These are phyloP conservation scores for Micronycteris hirsuta DNA, from an alignment of 2,113 vertebrate species.

Conservation along the genomic window DNA sequence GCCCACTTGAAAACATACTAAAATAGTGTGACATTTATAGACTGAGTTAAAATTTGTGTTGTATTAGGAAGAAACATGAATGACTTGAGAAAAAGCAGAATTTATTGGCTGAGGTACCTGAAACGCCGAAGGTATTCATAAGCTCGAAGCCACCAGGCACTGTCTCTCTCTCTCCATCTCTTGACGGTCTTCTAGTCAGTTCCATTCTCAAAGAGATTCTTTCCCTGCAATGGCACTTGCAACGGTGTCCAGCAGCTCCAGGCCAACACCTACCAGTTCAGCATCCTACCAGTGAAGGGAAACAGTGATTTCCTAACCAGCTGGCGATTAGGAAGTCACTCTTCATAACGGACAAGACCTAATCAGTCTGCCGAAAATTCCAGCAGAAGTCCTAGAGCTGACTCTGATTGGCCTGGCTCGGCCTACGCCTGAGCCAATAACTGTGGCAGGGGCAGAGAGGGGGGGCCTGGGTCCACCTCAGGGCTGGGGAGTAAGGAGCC, in stretches of 20 bases:
- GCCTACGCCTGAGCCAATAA: neutral
- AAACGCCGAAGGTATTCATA: neutral
- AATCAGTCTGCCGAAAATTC: neutral
- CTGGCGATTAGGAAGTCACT: no score
- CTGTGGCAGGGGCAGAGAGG: neutral
- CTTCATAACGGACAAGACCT: no score
- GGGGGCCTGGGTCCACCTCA: neutral
- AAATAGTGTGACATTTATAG: neutral
- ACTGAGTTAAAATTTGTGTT: neutral
- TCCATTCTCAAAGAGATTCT: neutral
- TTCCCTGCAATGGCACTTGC: neutral
- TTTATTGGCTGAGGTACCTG: neutral
- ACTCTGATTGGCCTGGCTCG: neutral
- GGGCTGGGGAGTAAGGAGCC: neutral
- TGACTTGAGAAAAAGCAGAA: neutral
- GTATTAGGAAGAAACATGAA: neutral
- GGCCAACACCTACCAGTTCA: neutral
- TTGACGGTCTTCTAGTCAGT: neutral
- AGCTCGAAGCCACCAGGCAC: neutral
- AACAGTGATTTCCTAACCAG: no score
- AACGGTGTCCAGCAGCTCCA: neutral
- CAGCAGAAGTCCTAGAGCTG: neutral
- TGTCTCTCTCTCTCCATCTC: neutral
- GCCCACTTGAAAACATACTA: neutral
- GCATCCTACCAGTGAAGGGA: neutral